Percentiles rank a stretch among this genome's conserved stretches.
Conservation (phyloP, 1,140 invertebrate genomes). For the Eueides isabella region DNA sequence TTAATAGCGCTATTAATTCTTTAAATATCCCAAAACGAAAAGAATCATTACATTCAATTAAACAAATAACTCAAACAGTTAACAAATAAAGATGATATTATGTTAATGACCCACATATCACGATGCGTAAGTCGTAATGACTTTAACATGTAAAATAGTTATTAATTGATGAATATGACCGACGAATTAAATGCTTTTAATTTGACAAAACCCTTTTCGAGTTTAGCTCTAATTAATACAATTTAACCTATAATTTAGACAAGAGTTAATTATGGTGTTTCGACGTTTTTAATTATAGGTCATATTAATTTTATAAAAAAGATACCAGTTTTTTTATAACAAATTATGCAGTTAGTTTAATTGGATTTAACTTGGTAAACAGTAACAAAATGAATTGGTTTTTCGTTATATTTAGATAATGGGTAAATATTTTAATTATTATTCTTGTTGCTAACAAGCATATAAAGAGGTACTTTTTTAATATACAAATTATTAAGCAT, state of each 20-base stretch:
- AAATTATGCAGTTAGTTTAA: too few species aligned
- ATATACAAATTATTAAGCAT: too few species aligned
- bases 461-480: too few species aligned
- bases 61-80: conserved; percentile 27
- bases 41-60: conserved; percentile 14
- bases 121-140: conserved; percentile 8
- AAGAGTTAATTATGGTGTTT: conserved; percentile 48
- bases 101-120: conserved; percentile 55
- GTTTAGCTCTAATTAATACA: conserved; percentile 75
- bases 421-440: too few species aligned
- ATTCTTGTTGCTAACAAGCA: too few species aligned
- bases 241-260: conserved; percentile 74
- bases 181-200: conserved; percentile 62
- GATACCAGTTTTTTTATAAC: too few species aligned
- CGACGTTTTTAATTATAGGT: background rate
- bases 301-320: too few species aligned
- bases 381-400: too few species aligned
- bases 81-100: conserved; percentile 43
- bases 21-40: background rate
- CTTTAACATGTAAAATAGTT: conserved; percentile 13
- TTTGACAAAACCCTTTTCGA: conserved; percentile 71
- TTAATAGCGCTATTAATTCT: background rate
- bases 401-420: too few species aligned
- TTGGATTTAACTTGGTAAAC: too few species aligned
- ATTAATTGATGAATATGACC: conserved; percentile 29